A percentile compares a stretch with the other conserved stretches of the same genome.
phyloP scores from a whole-genome alignment of 2,113 vertebrate genomes.

The Perccottus glenii region DNA sequence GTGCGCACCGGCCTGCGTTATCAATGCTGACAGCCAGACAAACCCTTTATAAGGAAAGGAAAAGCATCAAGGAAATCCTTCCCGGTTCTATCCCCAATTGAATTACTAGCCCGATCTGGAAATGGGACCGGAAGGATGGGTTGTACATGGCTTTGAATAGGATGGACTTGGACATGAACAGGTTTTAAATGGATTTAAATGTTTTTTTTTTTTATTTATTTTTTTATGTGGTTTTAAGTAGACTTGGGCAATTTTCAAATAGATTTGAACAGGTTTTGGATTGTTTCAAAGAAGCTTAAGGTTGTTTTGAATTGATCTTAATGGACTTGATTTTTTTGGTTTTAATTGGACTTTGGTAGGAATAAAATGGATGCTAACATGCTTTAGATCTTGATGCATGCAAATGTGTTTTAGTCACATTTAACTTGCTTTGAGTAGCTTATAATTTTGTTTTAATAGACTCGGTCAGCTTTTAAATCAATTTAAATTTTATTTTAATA shows the following conservation, averaged over 20 bases:
- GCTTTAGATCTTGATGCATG: not conserved
- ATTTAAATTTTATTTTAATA: too few relatives aligned
- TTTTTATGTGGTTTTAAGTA: too few relatives aligned
- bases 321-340: too few relatives aligned
- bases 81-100: constrained; percentile 73
- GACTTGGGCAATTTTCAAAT: not conserved
- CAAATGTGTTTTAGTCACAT: not conserved
- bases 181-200: not conserved
- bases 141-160: not conserved
- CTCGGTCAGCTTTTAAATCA: not conserved
- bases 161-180: not conserved
- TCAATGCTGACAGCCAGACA: constrained; percentile 75
- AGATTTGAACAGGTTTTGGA: constrained; percentile 1
- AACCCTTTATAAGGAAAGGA: constrained; percentile 66
- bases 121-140: constrained; percentile 34
- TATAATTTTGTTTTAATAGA: not conserved
- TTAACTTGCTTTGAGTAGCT: not conserved
- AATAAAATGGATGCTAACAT: not conserved
- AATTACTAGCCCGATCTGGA: constrained; percentile 68
- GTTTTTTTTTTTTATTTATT: too few relatives aligned
- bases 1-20: constrained; percentile 59
- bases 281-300: not conserved
- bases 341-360: not conserved
- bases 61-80: constrained; percentile 63
- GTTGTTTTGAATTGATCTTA: too few relatives aligned